Evolutionary conservation across 2,113 vertebrate species (phyloP), one percentile per base, ranked within the genome.

Genomic region (Furnarius figulus): DNA sequence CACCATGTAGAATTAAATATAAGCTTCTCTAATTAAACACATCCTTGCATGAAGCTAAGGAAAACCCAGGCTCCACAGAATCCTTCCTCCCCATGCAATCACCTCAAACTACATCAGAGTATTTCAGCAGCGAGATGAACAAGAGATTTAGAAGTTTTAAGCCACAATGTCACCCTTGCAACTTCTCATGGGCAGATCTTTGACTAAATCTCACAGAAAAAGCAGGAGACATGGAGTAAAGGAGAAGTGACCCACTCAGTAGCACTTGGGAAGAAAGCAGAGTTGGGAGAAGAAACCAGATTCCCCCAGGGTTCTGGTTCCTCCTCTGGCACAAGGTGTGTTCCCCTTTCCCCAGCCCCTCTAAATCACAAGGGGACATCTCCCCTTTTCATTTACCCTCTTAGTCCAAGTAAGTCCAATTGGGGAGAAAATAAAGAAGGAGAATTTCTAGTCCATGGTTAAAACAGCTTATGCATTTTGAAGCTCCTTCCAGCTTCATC

Each of bases 401-500:
- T 83, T 19, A 82, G 70, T 39, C 91, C 76, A 85, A 37, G 35
- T 27, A 89, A 90, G 42, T 61, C 75, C 90, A 84, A 85, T 89
- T 0, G 0, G 42, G 58, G 90, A 92, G 56, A 83, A 76, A 87
- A 75, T 18, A 33, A 74, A 79, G 80, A n/a, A 78, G 33, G 5
- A 53, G 10, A 61, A 21, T 62, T 95, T 93, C 17, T 75, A 75
- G 53, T 21, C 75, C 68, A 35, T 9, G 37, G 92, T 93, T 92
- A 47, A 91, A 92, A 80, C 62, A 96, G 52, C 84, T 87, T 40
- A 75, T 79, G 40, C 13, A 25, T 78, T 63, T 81, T 88, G 88
- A 83, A 81, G 35, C 55, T 70, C 73, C 82, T 93, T 94, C 94
- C 93, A 96, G 82, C 86, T 89, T 84, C 82, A 72, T 89, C 90